Percentiles rank a stretch among this genome's conserved stretches.
Evolutionary conservation across 2,113 vertebrate species (phyloP).

Genomic region (Proteles cristata): DNA sequence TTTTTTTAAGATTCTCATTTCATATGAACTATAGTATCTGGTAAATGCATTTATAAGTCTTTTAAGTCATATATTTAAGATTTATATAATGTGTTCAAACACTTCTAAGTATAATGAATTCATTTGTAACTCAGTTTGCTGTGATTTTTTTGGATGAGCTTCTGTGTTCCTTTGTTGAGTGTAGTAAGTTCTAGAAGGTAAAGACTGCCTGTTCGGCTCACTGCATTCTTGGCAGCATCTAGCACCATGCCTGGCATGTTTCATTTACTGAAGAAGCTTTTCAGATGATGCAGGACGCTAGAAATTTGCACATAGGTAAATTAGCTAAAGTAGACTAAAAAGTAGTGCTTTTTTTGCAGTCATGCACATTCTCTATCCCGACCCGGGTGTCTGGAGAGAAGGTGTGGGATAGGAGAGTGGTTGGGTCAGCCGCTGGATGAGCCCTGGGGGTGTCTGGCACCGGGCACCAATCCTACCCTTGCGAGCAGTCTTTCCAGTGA

Average conservation of each 20-base stretch:
- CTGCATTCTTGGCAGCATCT: not conserved
- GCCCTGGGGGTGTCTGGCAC: not conserved
- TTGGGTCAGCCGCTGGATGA: fast-evolving
- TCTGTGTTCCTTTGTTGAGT: not conserved
- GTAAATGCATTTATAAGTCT: slow-evolving; percentile 16
- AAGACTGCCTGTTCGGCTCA: not conserved
- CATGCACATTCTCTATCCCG: not conserved
- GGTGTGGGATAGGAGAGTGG: too few species aligned
- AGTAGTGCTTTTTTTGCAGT: not conserved
- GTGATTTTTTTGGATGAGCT: not conserved
- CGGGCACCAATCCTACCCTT: fast-evolving
- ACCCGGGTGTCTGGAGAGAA: not conserved
- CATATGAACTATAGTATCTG: not conserved
- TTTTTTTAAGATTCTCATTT: slow-evolving; percentile 28
- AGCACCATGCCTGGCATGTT: not conserved
- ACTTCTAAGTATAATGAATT: not conserved
- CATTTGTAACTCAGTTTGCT: not conserved
- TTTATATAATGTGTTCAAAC: not conserved
- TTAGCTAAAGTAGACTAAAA: not conserved
- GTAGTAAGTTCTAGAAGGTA: not conserved
- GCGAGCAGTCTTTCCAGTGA: not conserved
- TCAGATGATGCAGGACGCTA: not conserved
- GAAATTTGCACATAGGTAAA: not conserved
- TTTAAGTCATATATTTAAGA: slow-evolving; percentile 30
- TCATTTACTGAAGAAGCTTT: not conserved